Conservation (phyloP, 2,113 vertebrate genomes). For the Upupa epops region DNA sequence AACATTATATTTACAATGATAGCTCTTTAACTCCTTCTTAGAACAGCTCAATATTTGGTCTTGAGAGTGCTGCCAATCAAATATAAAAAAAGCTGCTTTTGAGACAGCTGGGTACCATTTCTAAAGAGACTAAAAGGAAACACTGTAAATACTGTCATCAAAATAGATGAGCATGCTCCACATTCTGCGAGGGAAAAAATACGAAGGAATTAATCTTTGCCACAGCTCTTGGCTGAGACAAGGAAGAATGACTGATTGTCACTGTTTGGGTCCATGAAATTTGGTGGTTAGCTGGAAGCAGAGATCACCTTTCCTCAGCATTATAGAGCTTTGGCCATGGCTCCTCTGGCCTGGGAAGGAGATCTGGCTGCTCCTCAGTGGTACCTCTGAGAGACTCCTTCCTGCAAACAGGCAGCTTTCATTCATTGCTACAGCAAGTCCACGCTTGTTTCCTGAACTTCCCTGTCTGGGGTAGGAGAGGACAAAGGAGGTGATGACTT, state of each 20-base stretch:
- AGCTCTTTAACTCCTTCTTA: conserved; percentile 45
- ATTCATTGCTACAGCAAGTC: background rate
- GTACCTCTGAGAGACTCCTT: background rate
- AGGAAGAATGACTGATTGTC: background rate
- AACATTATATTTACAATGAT: conserved; percentile 42
- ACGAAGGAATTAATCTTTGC: conserved; percentile 4
- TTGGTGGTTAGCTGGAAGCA: background rate
- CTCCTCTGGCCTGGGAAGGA: background rate
- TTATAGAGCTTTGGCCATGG: background rate
- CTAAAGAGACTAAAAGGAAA: conserved; percentile 51
- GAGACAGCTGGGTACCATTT: conserved; percentile 41
- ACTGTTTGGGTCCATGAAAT: background rate
- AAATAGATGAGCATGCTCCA: conserved; percentile 33
- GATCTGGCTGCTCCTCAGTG: background rate
- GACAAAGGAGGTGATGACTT: background rate
- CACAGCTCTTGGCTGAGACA: background rate
- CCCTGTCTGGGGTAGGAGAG: background rate
- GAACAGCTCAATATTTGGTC: conserved; percentile 51
- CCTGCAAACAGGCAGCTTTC: background rate
- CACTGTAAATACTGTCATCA: conserved; percentile 47
- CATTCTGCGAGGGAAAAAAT: background rate
- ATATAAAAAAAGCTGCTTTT: conserved; percentile 26
- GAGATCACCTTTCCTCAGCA: background rate
- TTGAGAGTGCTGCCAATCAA: conserved; percentile 50
- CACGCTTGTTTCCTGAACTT: background rate